A percentile compares a stretch with the other conserved stretches of the same genome.
These are phyloP conservation scores for Eretmocerus hayati DNA, from an alignment of 2,888 invertebrate genomes.

Conservation along the genomic window DNA sequence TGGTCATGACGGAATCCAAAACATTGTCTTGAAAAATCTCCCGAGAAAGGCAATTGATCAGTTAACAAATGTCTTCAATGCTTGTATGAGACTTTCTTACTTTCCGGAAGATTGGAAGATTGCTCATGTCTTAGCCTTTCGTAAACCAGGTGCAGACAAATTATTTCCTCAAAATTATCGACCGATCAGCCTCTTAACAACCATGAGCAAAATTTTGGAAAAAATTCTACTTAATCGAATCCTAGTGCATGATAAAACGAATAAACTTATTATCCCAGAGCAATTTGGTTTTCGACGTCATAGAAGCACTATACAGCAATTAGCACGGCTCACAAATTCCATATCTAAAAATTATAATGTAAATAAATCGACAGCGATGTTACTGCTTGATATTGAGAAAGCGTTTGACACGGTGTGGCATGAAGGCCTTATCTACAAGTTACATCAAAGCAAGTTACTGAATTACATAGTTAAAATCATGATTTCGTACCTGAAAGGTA, in stretches of 20 bases:
- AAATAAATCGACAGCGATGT: not conserved
- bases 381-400: not conserved
- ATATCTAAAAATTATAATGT: slow-evolving; percentile 2
- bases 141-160: slow-evolving; percentile 13
- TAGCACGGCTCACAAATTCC: not conserved
- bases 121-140: slow-evolving; percentile 12
- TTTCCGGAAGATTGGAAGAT: slow-evolving; percentile 15
- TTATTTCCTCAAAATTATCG: slow-evolving; percentile 7
- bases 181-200: slow-evolving; percentile 14
- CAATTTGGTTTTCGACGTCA: slow-evolving; percentile 1
- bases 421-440: not conserved
- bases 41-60: too few species aligned
- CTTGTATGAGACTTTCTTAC: slow-evolving; percentile 3
- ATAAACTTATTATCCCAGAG: not conserved
- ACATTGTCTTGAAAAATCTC: too few species aligned
- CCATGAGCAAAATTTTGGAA: slow-evolving; percentile 2
- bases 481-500: not conserved
- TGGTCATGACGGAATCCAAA: too few species aligned
- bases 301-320: slow-evolving; percentile 3
- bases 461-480: slow-evolving; percentile 4
- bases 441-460: not conserved
- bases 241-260: not conserved
- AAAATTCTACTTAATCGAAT: slow-evolving; percentile 5
- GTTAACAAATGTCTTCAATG: too few species aligned
- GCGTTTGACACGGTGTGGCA: slow-evolving; percentile 1